A percentile compares a stretch with the other conserved stretches of the same genome.
phyloP scores from a whole-genome alignment of 2,888 invertebrate genomes.

The Salpingus planirostris region DNA sequence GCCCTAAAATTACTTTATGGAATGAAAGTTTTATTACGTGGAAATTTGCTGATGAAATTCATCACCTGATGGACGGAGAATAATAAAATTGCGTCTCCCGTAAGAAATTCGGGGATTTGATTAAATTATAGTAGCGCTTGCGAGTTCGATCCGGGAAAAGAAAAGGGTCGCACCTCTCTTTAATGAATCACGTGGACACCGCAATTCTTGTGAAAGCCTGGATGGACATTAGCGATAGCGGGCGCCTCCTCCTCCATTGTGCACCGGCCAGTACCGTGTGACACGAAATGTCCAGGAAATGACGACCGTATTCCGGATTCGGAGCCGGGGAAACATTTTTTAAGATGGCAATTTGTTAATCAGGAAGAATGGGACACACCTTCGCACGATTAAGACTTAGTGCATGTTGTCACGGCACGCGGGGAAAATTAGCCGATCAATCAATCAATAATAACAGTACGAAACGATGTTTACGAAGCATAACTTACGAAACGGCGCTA shows the following conservation, averaged over 20 bases:
- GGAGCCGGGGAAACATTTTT: slow-evolving; percentile 35
- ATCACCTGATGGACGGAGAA: slow-evolving; percentile 3
- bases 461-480: slow-evolving; percentile 13
- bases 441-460: slow-evolving; percentile 24
- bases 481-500: slow-evolving; percentile 11
- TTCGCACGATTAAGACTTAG: slow-evolving; percentile 35
- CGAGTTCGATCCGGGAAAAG: no score
- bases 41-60: slow-evolving; percentile 15
- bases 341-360: slow-evolving; percentile 39
- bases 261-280: slow-evolving; percentile 31
- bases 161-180: slow-evolving; percentile 11
- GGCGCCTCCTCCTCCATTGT: no score
- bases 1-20: slow-evolving; percentile 29
- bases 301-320: slow-evolving; percentile 36
- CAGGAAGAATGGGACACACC: slow-evolving; percentile 40
- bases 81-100: no score
- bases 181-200: slow-evolving; percentile 37
- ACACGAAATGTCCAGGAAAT: slow-evolving; percentile 39
- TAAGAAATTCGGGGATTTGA: no score
- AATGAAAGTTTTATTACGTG: slow-evolving; percentile 32
- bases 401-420: slow-evolving; percentile 39
- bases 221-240: slow-evolving; percentile 28
- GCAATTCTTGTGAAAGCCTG: slow-evolving; percentile 38
- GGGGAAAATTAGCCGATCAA: slow-evolving; percentile 27
- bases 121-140: slow-evolving; percentile 6